Percentiles rank a stretch among this genome's conserved stretches.
Conservation (phyloP, 2,113 vertebrate species). For the Onychostruthus taczanowskii region DNA sequence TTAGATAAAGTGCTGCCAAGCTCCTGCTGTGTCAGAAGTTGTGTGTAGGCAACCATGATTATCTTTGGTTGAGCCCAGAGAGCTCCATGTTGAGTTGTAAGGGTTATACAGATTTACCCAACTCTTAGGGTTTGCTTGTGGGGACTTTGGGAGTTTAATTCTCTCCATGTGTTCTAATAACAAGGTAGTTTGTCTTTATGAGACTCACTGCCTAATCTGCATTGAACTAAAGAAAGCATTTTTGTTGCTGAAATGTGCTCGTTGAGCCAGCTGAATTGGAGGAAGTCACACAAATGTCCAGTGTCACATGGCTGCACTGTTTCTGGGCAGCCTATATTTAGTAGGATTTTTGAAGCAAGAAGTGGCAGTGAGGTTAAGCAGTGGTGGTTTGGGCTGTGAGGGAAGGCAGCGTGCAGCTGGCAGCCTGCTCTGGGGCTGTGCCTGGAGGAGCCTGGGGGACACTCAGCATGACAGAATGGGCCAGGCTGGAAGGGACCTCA, state of each 20-base stretch:
- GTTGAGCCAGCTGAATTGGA: background rate
- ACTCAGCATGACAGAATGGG: background rate
- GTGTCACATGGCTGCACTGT: background rate
- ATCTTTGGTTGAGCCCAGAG: background rate
- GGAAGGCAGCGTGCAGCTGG: background rate
- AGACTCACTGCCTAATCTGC: background rate
- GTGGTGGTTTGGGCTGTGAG: background rate
- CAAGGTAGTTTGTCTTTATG: background rate
- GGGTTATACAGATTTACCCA: background rate
- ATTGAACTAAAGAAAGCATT: background rate
- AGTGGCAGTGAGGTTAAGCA: background rate
- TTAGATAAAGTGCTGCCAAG: background rate
- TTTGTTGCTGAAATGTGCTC: background rate
- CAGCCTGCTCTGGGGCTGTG: background rate
- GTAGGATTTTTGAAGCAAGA: background rate
- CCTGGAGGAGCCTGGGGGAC: background rate
- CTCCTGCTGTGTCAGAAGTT: background rate
- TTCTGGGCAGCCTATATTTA: constrained; percentile 1
- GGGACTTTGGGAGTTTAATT: background rate
- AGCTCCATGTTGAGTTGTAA: background rate
- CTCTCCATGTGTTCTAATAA: background rate
- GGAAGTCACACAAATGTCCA: background rate
- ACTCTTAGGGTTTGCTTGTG: background rate
- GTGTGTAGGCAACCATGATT: background rate
- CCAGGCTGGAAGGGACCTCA: background rate